These are phyloP conservation scores for Dicrurus megarhynchus DNA, from an alignment of 2,113 vertebrate genomes.

Conservation along the genomic window DNA sequence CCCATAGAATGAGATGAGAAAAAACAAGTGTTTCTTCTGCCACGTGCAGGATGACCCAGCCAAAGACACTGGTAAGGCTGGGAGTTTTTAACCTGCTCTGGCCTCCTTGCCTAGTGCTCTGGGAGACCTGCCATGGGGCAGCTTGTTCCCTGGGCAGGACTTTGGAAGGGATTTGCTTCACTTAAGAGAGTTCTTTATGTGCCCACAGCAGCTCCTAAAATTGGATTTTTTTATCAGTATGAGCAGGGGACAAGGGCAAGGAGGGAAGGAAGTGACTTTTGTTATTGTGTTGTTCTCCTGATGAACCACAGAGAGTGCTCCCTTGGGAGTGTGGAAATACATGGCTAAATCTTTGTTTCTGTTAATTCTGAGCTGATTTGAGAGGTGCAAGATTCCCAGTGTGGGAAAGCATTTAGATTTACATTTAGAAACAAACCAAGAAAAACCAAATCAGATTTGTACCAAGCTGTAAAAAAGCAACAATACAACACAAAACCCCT, in stretches of 20 bases:
- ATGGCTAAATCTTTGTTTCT: background rate
- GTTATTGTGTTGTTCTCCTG: background rate
- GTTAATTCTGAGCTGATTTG: background rate
- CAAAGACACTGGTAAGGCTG: background rate
- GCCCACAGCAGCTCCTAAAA: background rate
- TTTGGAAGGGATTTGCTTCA: background rate
- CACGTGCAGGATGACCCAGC: background rate
- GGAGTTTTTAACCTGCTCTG: background rate
- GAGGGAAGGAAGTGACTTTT: background rate
- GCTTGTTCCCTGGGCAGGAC: background rate
- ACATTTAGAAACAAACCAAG: background rate
- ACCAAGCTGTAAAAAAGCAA: background rate
- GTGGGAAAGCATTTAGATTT: background rate
- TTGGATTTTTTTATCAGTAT: background rate
- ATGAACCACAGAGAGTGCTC: background rate
- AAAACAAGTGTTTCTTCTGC: background rate
- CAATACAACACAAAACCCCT: background rate
- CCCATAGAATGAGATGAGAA: background rate
- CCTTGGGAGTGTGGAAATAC: background rate
- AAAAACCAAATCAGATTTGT: background rate
- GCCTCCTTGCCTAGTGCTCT: background rate
- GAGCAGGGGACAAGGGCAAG: background rate
- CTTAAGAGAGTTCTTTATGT: background rate
- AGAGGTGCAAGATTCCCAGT: background rate
- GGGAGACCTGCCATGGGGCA: fast-evolving